A percentile compares a stretch with the other conserved stretches of the same genome.
Evolutionary conservation across 2,113 vertebrate genomes (phyloP).

Genomic region (Salminus brasiliensis): DNA sequence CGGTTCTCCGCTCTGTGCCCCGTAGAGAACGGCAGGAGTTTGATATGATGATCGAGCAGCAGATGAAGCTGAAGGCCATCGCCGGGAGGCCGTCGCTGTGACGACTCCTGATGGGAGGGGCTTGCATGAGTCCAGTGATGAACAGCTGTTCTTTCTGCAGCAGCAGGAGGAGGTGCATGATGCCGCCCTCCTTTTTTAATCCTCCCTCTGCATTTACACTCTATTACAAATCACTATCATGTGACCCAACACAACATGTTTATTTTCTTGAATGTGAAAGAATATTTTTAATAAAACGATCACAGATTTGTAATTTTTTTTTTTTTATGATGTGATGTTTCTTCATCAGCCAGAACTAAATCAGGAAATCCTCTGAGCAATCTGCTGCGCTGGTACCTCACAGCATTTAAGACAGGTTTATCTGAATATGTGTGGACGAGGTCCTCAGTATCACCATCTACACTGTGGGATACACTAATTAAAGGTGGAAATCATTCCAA

Average conservation of each 20-base stretch:
- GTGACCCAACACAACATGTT: neutral
- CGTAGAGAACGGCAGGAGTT: constrained; percentile 73
- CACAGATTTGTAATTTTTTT: neutral
- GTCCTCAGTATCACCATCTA: too few species aligned
- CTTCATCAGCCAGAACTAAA: too few species aligned
- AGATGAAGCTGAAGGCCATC: constrained; percentile 59
- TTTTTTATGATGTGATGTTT: neutral
- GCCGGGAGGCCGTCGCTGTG: constrained; percentile 13
- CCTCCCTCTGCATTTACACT: neutral
- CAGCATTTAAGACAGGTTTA: too few species aligned
- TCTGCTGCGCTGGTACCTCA: too few species aligned
- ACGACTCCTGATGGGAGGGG: neutral
- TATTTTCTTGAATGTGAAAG: neutral
- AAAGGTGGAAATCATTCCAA: too few species aligned
- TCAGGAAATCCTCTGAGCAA: too few species aligned
- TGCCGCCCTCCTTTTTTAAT: neutral
- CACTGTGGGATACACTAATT: too few species aligned
- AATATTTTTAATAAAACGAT: neutral
- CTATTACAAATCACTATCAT: neutral
- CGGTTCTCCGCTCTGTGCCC: neutral
- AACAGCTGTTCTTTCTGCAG: neutral
- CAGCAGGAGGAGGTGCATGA: neutral
- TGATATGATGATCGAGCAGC: constrained; percentile 70
- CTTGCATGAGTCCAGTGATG: neutral
- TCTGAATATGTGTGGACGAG: too few species aligned